Conservation (phyloP, 1,140 invertebrate genomes). For the Idris sp. region DNA sequence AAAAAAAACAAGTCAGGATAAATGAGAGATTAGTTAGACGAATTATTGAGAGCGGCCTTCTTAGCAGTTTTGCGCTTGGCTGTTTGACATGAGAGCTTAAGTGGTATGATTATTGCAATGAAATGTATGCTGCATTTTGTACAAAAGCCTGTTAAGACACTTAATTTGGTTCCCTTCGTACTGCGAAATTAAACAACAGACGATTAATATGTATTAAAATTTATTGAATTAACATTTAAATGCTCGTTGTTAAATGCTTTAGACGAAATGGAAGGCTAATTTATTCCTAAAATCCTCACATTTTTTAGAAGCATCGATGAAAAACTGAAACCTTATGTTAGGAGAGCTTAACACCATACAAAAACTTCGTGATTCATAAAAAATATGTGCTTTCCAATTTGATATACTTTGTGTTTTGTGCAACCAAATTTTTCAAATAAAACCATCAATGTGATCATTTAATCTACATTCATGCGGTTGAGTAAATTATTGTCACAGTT, state of each 20-base stretch:
- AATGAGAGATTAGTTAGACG: slow-evolving; percentile 35
- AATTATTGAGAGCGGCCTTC: slow-evolving; percentile 21
- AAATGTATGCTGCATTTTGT: slow-evolving; percentile 17
- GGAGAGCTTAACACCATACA: slow-evolving; percentile 3
- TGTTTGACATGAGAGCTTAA: slow-evolving; percentile 40
- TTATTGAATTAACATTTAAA: slow-evolving; percentile 32
- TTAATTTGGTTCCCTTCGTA: slow-evolving; percentile 5
- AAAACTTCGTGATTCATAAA: slow-evolving; percentile 4
- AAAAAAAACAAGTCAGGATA: slow-evolving; percentile 21
- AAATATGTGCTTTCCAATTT: slow-evolving; percentile 11
- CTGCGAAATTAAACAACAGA: slow-evolving; percentile 14
- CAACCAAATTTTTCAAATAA: background rate
- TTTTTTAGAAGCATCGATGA: background rate
- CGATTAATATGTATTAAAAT: slow-evolving; percentile 12
- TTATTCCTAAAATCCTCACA: background rate
- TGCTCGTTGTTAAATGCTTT: slow-evolving; percentile 42
- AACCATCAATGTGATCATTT: slow-evolving; percentile 14
- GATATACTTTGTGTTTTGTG: slow-evolving; percentile 9
- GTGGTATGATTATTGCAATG: slow-evolving; percentile 38
- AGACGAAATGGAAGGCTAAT: slow-evolving; percentile 18
- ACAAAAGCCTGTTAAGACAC: slow-evolving; percentile 11
- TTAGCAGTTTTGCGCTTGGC: slow-evolving; percentile 20
- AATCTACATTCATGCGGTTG: slow-evolving; percentile 2
- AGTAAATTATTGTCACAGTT: slow-evolving; percentile 19
- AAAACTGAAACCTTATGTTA: slow-evolving; percentile 13